Evolutionary conservation across 2,797 vertebrate species (phyloP).

Genomic region (Lates japonicus): DNA sequence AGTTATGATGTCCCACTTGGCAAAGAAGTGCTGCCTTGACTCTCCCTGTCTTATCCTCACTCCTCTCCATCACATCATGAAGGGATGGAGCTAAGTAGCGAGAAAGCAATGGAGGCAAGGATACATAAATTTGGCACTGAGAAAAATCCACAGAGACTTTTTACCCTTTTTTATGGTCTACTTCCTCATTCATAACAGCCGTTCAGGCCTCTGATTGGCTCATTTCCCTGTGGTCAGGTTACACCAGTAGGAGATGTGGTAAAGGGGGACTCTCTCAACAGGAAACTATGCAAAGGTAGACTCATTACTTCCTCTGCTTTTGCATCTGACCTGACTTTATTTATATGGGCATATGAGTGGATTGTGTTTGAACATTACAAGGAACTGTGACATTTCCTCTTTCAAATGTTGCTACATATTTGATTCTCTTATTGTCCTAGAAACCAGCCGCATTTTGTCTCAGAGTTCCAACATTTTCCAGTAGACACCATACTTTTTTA

Average conservation of each 20-base stretch:
- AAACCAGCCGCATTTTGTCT: neutral
- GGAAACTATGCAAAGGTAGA: slow-evolving; percentile 66
- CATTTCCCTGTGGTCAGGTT: slow-evolving; percentile 25
- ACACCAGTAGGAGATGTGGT: slow-evolving; percentile 50
- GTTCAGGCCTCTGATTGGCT: slow-evolving; percentile 44
- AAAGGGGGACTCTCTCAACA: slow-evolving; percentile 51
- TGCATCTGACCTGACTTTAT: neutral
- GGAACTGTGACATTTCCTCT: slow-evolving; percentile 41
- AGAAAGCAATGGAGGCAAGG: neutral
- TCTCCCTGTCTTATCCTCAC: neutral
- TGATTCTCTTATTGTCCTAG: neutral
- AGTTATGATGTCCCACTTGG: neutral
- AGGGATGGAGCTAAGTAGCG: neutral
- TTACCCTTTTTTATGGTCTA: neutral
- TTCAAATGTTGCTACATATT: slow-evolving; percentile 14
- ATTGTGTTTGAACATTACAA: neutral
- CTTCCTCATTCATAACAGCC: slow-evolving; percentile 61
- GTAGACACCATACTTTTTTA: neutral
- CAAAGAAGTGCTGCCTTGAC: neutral
- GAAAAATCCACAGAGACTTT: neutral
- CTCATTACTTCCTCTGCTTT: slow-evolving; percentile 45
- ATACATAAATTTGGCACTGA: neutral
- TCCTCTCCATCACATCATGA: neutral
- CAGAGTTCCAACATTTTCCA: neutral
- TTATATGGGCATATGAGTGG: neutral